Evolutionary conservation across 2,888 invertebrate species (phyloP).

Genomic region (Hedychridium roseum): DNA sequence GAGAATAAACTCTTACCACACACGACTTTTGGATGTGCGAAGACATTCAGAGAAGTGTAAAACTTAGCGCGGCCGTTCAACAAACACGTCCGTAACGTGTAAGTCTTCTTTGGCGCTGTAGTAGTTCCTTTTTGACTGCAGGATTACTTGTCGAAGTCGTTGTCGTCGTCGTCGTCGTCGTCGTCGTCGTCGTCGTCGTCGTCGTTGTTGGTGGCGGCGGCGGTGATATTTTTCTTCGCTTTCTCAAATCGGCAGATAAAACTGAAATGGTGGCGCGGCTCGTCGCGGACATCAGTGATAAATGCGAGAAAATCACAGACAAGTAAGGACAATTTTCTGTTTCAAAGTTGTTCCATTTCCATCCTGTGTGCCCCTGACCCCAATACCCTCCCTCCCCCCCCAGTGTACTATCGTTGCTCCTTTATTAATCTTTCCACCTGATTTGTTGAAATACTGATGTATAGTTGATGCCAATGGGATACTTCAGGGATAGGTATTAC

Average conservation of each 20-base stretch:
- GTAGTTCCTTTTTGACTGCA: constrained; percentile 21
- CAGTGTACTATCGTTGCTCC: no score
- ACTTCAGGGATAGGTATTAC: no score
- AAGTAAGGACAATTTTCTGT: no score
- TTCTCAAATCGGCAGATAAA: no score
- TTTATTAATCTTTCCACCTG: no score
- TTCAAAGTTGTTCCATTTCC: no score
- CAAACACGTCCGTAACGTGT: constrained; percentile 11
- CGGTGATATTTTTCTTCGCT: no score
- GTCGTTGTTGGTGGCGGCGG: not conserved
- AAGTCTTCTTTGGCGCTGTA: constrained; percentile 17
- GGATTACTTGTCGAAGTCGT: constrained; percentile 19
- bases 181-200: not conserved
- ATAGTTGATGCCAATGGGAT: no score
- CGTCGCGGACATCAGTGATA: constrained; percentile 60
- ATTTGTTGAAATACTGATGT: no score
- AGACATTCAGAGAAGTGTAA: constrained; percentile 61
- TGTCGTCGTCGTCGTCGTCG: not conserved
- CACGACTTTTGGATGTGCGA: constrained; percentile 61
- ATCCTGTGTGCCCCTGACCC: no score
- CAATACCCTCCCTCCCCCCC: no score
- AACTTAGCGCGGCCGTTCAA: constrained; percentile 42
- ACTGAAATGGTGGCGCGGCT: constrained; percentile 33
- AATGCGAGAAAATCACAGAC: no score
- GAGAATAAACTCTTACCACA: constrained; percentile 55